Percentiles rank a stretch among this genome's conserved stretches.
Evolutionary conservation across 1,140 invertebrate species (phyloP).

Genomic region (Sinonovacula constricta): DNA sequence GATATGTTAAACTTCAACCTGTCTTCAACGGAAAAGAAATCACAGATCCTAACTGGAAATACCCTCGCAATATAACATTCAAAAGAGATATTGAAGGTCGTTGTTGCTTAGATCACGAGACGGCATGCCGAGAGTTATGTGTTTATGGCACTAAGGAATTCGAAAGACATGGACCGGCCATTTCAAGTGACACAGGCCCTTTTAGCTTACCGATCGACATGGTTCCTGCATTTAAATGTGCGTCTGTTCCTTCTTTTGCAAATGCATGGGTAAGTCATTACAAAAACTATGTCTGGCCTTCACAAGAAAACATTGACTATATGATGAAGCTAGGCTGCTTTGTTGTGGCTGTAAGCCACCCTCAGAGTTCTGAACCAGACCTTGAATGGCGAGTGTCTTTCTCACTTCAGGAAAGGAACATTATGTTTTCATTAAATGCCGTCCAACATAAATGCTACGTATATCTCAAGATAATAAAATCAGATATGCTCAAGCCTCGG

Average conservation of each 20-base stretch:
- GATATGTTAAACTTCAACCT: too few relatives aligned
- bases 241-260: neutral
- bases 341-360: neutral
- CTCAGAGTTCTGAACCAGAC: neutral
- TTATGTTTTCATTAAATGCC: slow-evolving; percentile 9
- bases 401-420: slow-evolving; percentile 21
- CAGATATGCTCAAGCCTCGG: neutral
- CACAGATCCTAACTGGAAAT: too few relatives aligned
- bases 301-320: neutral
- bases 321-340: neutral
- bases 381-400: slow-evolving; percentile 23
- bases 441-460: slow-evolving; percentile 33
- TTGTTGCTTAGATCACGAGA: too few relatives aligned
- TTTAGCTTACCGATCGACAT: too few relatives aligned
- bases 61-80: too few relatives aligned
- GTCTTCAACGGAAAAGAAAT: too few relatives aligned
- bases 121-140: too few relatives aligned
- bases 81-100: too few relatives aligned
- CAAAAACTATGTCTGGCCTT: neutral
- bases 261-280: neutral
- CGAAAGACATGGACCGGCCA: too few relatives aligned
- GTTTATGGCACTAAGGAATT: too few relatives aligned
- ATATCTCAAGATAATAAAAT: slow-evolving; percentile 21
- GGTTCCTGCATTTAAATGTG: neutral
- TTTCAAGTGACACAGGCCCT: too few relatives aligned